Percentiles rank a stretch among this genome's conserved stretches.
Evolutionary conservation across 1,140 invertebrate genomes (phyloP).

Genomic region (Lucilia sericata): DNA sequence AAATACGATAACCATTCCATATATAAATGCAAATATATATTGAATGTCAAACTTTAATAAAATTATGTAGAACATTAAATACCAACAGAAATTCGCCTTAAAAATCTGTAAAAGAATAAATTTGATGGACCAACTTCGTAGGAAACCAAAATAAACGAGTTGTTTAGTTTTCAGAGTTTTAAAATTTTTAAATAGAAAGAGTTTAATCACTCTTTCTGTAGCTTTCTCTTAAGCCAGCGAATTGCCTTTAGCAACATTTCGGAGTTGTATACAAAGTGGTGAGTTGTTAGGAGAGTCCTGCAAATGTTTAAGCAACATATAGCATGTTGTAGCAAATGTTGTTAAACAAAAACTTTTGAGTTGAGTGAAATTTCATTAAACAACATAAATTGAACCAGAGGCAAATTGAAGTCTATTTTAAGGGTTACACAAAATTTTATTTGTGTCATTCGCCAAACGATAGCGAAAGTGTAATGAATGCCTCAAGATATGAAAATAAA

Average conservation of each 20-base stretch:
- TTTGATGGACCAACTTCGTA: neutral
- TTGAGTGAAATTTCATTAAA: neutral
- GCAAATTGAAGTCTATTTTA: constrained; percentile 15
- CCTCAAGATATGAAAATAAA: neutral
- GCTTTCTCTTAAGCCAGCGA: neutral
- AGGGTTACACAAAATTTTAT: constrained; percentile 37
- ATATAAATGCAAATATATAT: neutral
- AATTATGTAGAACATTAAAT: constrained; percentile 12
- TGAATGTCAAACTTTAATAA: constrained; percentile 18
- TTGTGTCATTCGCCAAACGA: constrained; percentile 46
- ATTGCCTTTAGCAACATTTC: constrained; percentile 38
- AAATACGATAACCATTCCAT: neutral
- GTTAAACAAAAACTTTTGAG: neutral
- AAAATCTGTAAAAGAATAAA: neutral
- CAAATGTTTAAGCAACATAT: constrained; percentile 24
- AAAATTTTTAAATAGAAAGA: neutral
- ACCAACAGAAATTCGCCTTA: neutral
- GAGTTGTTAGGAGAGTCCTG: neutral
- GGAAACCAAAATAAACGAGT: neutral
- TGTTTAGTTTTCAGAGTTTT: neutral
- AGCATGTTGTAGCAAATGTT: neutral
- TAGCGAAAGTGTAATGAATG: constrained; percentile 46
- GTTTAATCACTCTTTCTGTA: neutral
- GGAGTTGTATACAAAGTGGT: constrained; percentile 6
- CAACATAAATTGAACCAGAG: neutral